Base-by-base conservation (phyloP, 2,113 vertebrate genomes). In the Phaethon lepturus region DNA sequence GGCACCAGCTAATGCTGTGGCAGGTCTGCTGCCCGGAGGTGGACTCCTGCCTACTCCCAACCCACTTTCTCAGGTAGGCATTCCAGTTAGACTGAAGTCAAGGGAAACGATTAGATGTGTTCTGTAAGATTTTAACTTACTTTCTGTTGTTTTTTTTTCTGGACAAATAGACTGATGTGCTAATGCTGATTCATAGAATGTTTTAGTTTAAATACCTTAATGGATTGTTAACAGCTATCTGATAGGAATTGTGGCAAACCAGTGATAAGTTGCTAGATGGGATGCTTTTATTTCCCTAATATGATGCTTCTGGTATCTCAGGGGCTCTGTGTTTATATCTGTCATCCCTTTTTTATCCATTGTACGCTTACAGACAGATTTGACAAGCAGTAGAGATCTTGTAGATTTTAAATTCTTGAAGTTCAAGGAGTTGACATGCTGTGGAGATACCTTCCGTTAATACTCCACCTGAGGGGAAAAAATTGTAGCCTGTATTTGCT, bases 1-100 rank as follows among this genome's bases (percentile, higher is more conserved):
- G 98, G 99, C 99, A 97, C 99, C 99, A 98, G 99, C 99, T 98
- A 99, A 99, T 97, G 99, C 99, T 93, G 99, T 99, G 98, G 99
- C 99, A 98, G 99, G 99, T 98, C 99, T 99, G 98, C 99, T 99
- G 98, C 99, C 99, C n/a, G 99, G 99, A 90, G 99, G 99, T 95
- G 99, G 99, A 95, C 99, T 99, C 96, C 99, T 99, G 93, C 99
- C 99, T 44, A 99, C 99, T 18, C 99, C 99, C 80, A 99, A 99
- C 97, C 99, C 99, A 88, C 98, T 99, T 90, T 99, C 98, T 92
- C 98, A 99, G 96, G 99, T 99, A 97, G 78, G 97, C 29, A 26
- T 49, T 64, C 47, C 24, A 0, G 5, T n/a, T n/a, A 17, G 42
- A 26, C 62, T 8, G 23, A 11, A 23, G 25, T 19, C 31, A 24